A percentile compares a stretch with the other conserved stretches of the same genome.
Conservation (phyloP, 2,888 invertebrate genomes). For the Protodeltote pygarga region DNA sequence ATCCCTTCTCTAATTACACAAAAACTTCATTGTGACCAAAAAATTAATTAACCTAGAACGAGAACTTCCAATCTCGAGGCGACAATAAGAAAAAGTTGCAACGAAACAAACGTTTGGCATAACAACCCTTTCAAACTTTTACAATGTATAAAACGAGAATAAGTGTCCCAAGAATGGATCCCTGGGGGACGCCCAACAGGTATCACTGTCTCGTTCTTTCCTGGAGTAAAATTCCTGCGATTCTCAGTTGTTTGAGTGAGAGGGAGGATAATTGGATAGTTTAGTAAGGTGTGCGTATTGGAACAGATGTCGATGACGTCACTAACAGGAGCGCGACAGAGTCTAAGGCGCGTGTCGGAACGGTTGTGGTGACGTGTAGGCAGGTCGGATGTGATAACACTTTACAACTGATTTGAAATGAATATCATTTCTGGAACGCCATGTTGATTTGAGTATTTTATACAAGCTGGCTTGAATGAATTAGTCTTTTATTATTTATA, state of each 20-base stretch:
- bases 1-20: constrained; percentile 33
- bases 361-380: constrained; percentile 17
- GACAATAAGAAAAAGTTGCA: constrained; percentile 47
- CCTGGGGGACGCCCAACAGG: constrained; percentile 52
- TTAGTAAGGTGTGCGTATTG: constrained; percentile 19
- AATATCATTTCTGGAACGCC: constrained; percentile 10
- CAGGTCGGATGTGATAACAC: constrained; percentile 11
- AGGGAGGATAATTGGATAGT: constrained; percentile 27
- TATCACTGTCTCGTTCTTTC: constrained; percentile 44
- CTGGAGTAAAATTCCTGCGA: constrained; percentile 18
- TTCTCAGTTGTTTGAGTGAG: constrained; percentile 39
- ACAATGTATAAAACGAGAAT: constrained; percentile 52
- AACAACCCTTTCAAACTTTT: constrained; percentile 54
- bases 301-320: constrained; percentile 47
- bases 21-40: constrained; percentile 43
- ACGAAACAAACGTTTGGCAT: constrained; percentile 41
- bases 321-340: constrained; percentile 25
- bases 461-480: background rate
- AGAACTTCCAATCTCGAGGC: constrained; percentile 30
- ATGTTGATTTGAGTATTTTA: constrained; percentile 2
- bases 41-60: constrained; percentile 54
- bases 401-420: constrained; percentile 2
- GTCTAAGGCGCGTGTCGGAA: constrained; percentile 36
- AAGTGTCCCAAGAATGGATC: constrained; percentile 44
- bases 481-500: no score